Percentiles rank a stretch among this genome's conserved stretches.
Evolutionary conservation across 23 tunicate genomes (phyloP).

Genomic region (Trididemnum clinides): DNA sequence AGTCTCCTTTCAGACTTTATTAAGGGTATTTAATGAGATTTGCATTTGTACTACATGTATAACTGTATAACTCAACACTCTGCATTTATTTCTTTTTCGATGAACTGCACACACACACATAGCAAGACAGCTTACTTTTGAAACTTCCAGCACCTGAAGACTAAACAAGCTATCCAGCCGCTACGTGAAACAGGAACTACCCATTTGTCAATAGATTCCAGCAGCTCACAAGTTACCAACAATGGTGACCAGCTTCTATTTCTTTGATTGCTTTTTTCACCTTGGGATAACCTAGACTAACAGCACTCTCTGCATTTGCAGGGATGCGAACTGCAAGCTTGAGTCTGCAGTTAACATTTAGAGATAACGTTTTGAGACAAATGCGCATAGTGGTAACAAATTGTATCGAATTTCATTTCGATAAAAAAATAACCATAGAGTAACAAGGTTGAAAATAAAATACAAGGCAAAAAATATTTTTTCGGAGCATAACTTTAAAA

Average conservation of each 20-base stretch:
- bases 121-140: not conserved
- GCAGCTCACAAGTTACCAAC: not conserved
- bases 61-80: not conserved
- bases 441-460: too few species aligned
- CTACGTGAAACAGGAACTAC: not conserved
- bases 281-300: not conserved
- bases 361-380: too few species aligned
- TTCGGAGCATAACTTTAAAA: too few species aligned
- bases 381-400: too few species aligned
- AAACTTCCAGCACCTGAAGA: not conserved
- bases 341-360: not conserved
- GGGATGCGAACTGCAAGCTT: not conserved
- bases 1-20: too few species aligned
- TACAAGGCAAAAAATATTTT: too few species aligned
- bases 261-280: not conserved
- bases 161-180: not conserved
- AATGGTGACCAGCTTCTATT: not conserved
- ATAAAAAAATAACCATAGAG: too few species aligned
- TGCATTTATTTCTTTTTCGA: not conserved
- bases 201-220: not conserved
- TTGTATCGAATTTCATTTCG: too few species aligned
- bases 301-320: not conserved
- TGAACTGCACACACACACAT: not conserved
- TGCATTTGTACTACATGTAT: not conserved
- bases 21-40: not conserved